Evolutionary conservation across 2,113 vertebrate species (phyloP).

Genomic region (Pardalotus punctatus): DNA sequence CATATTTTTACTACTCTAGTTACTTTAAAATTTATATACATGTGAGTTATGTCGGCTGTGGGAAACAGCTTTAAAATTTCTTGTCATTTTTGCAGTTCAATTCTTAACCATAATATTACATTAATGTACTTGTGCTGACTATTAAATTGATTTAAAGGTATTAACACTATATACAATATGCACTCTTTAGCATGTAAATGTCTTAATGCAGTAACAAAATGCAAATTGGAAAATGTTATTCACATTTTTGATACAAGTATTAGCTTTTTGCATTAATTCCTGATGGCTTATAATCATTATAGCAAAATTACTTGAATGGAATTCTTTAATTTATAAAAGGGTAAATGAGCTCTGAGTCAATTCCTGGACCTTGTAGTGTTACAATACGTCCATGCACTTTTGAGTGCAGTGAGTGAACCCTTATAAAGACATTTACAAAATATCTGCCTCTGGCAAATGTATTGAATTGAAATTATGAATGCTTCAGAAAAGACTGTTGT

Average conservation of each 20-base stretch:
- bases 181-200: not conserved
- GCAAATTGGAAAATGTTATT: constrained; percentile 14
- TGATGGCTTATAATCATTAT: not conserved
- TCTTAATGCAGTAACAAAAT: not conserved
- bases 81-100: not conserved
- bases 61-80: constrained; percentile 4
- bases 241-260: not conserved
- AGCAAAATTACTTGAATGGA: not conserved
- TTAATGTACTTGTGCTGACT: not conserved
- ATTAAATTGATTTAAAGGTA: constrained; percentile 36
- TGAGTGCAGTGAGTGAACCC: not conserved
- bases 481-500: not conserved
- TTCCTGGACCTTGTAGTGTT: not conserved
- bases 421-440: not conserved
- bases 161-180: not conserved
- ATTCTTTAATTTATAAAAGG: not conserved
- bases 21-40: not conserved
- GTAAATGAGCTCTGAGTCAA: not conserved
- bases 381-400: not conserved
- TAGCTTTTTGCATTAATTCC: constrained; percentile 2
- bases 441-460: not conserved
- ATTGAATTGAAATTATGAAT: not conserved
- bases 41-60: not conserved
- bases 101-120: not conserved
- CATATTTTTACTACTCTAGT: not conserved